Evolutionary conservation across 1,140 invertebrate species (phyloP).

Genomic region (Macrotrachela quadricornifera): DNA sequence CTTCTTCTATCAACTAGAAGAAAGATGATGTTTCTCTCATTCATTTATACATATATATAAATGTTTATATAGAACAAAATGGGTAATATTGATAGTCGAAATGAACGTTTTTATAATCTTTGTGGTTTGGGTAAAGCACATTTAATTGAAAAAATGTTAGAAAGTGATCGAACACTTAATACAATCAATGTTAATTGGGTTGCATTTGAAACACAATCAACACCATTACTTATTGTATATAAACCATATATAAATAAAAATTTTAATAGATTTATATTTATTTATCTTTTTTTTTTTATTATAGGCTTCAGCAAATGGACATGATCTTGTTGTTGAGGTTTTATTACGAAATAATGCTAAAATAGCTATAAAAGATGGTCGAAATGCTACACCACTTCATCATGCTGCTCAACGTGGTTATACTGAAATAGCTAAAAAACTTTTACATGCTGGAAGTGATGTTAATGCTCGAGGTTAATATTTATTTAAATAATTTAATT

Average conservation of each 20-base stretch:
- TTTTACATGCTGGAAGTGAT: constrained; percentile 23
- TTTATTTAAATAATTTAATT: too few relatives aligned
- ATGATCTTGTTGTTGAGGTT: constrained; percentile 8
- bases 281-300: too few relatives aligned
- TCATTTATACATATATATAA: too few relatives aligned
- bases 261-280: too few relatives aligned
- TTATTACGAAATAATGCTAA: constrained; percentile 1
- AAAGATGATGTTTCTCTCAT: too few relatives aligned
- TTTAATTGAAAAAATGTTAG: constrained; percentile 9
- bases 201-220: constrained; percentile 1
- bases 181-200: constrained; percentile 9
- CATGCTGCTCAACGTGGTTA: constrained; percentile 30
- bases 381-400: constrained; percentile 21
- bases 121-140: constrained; percentile 9
- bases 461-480: constrained; percentile 14
- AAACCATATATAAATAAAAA: too few relatives aligned
- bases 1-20: too few relatives aligned
- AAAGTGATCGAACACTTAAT: neutral
- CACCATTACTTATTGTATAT: constrained; percentile 1
- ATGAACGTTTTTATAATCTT: constrained; percentile 7
- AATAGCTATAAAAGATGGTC: constrained; percentile 9
- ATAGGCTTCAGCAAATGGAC: constrained; percentile 1
- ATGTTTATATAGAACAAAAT: neutral
- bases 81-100: constrained; percentile 3
- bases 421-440: constrained; percentile 21